Percentiles rank a stretch among this genome's conserved stretches.
phyloP scores from a whole-genome alignment of 2,113 vertebrate species.

The Isurus oxyrinchus region DNA sequence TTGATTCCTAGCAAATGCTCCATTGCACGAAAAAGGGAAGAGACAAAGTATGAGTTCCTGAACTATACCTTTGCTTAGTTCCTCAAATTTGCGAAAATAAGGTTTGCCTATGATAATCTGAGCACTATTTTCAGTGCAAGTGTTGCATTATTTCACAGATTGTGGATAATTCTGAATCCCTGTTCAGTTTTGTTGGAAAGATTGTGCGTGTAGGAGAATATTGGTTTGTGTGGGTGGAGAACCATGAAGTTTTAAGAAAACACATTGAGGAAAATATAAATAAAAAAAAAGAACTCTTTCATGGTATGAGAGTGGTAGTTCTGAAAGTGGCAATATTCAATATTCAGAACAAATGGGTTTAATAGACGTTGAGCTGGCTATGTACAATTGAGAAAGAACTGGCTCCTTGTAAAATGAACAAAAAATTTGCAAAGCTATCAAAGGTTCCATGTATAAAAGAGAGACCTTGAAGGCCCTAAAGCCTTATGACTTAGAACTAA shows the following conservation, averaged over 20 bases:
- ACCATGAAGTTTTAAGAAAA: not conserved
- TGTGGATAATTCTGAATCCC: not conserved
- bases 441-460: not conserved
- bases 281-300: not conserved
- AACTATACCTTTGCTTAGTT: not conserved
- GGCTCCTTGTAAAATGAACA: not conserved
- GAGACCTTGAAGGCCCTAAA: conserved; percentile 7
- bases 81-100: not conserved
- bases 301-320: not conserved
- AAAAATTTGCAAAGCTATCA: not conserved
- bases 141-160: not conserved
- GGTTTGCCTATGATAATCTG: not conserved
- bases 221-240: not conserved
- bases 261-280: not conserved
- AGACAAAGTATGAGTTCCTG: not conserved
- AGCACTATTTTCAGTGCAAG: not conserved
- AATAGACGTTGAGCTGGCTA: not conserved
- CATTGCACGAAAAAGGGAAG: not conserved
- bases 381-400: not conserved
- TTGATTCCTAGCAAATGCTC: not conserved
- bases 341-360: not conserved
- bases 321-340: not conserved
- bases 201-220: not conserved
- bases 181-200: not conserved
- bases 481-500: not conserved